Percentiles rank a stretch among this genome's conserved stretches.
phyloP scores from a whole-genome alignment of 2,888 invertebrate species.

The Pogonocherus hispidulus region DNA sequence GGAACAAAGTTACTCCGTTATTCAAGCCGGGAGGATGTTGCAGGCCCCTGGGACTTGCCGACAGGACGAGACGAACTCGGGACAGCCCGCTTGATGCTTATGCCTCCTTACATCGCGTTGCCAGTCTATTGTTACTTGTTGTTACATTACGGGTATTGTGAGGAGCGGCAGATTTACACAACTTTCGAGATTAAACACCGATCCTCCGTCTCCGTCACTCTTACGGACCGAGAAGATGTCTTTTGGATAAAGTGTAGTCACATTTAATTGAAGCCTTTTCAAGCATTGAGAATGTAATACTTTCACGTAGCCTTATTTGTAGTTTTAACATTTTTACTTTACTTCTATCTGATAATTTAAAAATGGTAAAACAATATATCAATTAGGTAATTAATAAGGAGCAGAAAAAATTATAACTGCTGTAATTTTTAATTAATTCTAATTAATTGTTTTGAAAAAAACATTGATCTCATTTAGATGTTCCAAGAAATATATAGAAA shows the following conservation, averaged over 20 bases:
- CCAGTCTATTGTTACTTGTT: constrained; percentile 42
- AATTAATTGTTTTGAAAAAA: too few species aligned
- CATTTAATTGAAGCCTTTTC: too few species aligned
- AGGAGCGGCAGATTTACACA: constrained; percentile 35
- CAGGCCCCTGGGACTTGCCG: constrained; percentile 57
- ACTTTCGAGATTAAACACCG: constrained; percentile 29
- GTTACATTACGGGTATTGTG: constrained; percentile 35
- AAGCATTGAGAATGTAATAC: too few species aligned
- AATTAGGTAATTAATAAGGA: too few species aligned
- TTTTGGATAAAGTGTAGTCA: neutral
- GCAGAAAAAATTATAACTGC: too few species aligned
- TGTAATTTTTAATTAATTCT: too few species aligned
- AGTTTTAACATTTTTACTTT: too few species aligned
- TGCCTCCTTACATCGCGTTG: constrained; percentile 33
- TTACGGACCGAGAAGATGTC: neutral
- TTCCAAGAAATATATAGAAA: too few species aligned
- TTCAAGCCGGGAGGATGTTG: constrained; percentile 62
- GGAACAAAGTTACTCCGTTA: constrained; percentile 64
- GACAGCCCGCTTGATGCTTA: constrained; percentile 58
- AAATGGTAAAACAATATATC: too few species aligned
- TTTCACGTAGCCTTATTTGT: too few species aligned
- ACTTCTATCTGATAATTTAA: too few species aligned
- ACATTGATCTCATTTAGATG: too few species aligned
- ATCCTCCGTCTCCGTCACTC: neutral
- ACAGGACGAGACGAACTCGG: constrained; percentile 62